Percentiles rank a stretch among this genome's conserved stretches.
phyloP scores from a whole-genome alignment of 2,797 vertebrate genomes.

The Sus cebifrons region DNA sequence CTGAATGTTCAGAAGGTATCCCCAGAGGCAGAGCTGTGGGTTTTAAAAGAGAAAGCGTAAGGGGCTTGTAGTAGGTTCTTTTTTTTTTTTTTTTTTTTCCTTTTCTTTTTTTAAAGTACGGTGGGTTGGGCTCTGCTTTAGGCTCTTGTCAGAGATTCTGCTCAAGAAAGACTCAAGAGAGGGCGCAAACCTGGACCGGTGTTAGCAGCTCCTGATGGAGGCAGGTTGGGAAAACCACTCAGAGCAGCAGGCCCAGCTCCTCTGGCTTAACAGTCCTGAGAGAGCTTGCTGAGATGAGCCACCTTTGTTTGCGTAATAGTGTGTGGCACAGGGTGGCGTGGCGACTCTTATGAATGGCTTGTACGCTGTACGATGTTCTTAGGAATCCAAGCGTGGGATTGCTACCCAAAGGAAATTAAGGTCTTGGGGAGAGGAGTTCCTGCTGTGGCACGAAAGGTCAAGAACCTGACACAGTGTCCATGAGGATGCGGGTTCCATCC shows the following conservation, averaged over 20 bases:
- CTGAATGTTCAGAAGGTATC: not conserved
- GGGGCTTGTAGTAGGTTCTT: not conserved
- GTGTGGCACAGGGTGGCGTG: accelerated
- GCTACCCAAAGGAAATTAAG: not conserved
- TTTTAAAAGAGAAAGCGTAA: conserved; percentile 9
- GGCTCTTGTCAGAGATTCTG: not conserved
- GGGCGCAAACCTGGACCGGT: accelerated
- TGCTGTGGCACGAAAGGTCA: too few species aligned
- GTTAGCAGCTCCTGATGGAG: not conserved
- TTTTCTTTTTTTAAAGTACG: not conserved
- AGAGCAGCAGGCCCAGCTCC: not conserved
- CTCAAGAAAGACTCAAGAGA: not conserved
- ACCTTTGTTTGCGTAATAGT: accelerated
- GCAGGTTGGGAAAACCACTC: not conserved
- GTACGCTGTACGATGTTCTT: accelerated
- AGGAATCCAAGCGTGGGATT: not conserved
- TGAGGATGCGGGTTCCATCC: too few species aligned
- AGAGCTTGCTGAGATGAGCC: accelerated
- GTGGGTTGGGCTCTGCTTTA: not conserved
- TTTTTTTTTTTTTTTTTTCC: too few species aligned
- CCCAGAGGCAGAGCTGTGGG: not conserved
- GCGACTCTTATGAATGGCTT: accelerated
- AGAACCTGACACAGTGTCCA: too few species aligned
- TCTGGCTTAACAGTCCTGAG: not conserved
- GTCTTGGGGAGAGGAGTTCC: not conserved